Conservation (phyloP, 2,797 vertebrate genomes). For the Gambelia wislizenii region DNA sequence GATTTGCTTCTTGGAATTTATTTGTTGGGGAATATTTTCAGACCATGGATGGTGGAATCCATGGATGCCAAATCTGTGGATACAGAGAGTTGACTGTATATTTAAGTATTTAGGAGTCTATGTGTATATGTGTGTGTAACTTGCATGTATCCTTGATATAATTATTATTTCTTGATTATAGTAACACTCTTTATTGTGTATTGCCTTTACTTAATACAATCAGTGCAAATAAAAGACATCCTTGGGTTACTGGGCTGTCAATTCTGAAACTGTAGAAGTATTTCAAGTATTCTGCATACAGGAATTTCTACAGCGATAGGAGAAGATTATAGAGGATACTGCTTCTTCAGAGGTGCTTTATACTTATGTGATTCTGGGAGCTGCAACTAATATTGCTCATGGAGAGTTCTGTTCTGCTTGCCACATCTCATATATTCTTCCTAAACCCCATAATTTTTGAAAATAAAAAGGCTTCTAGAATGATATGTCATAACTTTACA, state of each 20-base stretch:
- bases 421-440: background rate
- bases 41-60: too few relatives aligned
- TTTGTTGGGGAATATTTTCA: too few relatives aligned
- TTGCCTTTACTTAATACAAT: background rate
- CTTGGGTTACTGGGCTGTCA: background rate
- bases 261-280: background rate
- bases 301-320: background rate
- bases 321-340: conserved; percentile 7
- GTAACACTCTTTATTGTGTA: background rate
- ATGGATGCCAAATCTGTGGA: too few relatives aligned
- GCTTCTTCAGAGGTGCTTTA: conserved; percentile 1
- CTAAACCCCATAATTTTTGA: background rate
- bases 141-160: background rate
- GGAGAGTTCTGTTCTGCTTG: background rate
- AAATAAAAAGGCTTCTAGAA: background rate
- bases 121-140: background rate
- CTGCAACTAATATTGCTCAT: background rate
- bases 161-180: background rate
- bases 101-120: background rate
- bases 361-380: background rate
- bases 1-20: too few relatives aligned
- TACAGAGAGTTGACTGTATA: too few relatives aligned
- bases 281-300: background rate
- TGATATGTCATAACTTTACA: background rate
- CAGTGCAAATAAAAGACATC: background rate